Percentiles rank a stretch among this genome's conserved stretches.
Conservation (phyloP, 2,797 vertebrate genomes). For the Australoheros facetus region DNA sequence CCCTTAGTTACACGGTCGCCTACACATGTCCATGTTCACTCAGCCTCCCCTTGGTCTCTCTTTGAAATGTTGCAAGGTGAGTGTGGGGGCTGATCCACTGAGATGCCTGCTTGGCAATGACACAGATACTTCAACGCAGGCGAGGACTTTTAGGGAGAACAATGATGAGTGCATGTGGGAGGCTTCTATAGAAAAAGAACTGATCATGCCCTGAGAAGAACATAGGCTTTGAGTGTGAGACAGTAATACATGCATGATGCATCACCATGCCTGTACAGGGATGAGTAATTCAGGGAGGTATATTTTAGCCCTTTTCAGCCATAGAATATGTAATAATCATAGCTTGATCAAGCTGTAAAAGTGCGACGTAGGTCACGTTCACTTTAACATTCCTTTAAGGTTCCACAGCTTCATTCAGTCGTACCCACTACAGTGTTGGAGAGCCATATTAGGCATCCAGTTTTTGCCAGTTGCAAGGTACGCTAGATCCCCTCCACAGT, state of each 20-base stretch:
- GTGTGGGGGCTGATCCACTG: conserved; percentile 68
- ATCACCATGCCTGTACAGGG: conserved; percentile 17
- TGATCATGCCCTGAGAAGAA: conserved; percentile 23
- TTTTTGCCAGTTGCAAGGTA: neutral
- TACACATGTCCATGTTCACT: conserved; percentile 54
- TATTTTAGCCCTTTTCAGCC: neutral
- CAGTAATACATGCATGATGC: conserved; percentile 41
- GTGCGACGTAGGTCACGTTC: neutral
- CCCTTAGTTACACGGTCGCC: conserved; percentile 40
- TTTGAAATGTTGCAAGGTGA: conserved; percentile 71
- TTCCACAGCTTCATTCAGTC: neutral
- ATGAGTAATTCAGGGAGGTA: conserved; percentile 34
- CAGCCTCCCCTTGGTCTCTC: conserved; percentile 58
- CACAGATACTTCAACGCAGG: conserved; percentile 68
- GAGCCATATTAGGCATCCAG: neutral
- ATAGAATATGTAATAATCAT: neutral
- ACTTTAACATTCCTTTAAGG: neutral
- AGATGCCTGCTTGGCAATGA: conserved; percentile 57
- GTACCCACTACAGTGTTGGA: neutral
- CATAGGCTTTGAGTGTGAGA: conserved; percentile 14
- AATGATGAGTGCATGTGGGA: conserved; percentile 71
- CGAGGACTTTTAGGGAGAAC: conserved; percentile 64
- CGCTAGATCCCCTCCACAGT: neutral
- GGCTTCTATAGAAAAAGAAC: conserved; percentile 46
- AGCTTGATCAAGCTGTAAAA: neutral